These are phyloP conservation scores for Bellardia bayeri DNA, from an alignment of 2,888 invertebrate genomes.

Conservation along the genomic window DNA sequence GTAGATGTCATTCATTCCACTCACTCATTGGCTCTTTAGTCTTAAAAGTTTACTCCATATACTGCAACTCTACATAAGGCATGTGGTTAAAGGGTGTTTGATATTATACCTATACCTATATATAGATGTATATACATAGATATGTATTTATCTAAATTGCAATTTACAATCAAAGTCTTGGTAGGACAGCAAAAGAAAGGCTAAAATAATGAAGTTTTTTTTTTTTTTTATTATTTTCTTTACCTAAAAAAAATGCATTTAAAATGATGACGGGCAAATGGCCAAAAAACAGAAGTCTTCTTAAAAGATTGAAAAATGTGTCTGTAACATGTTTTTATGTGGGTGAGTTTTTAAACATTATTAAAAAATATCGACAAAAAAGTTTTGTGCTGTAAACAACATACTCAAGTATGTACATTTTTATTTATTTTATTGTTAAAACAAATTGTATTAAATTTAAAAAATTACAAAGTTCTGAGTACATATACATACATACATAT, in stretches of 20 bases:
- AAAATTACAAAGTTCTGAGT: neutral
- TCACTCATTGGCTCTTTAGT: neutral
- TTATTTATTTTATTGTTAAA: neutral
- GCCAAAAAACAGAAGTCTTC: slow-evolving; percentile 46
- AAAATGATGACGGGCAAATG: slow-evolving; percentile 60
- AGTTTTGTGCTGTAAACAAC: neutral
- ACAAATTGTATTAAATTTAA: neutral
- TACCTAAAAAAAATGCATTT: slow-evolving; percentile 58
- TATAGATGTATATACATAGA: neutral
- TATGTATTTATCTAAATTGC: slow-evolving; percentile 66
- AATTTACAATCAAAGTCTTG: slow-evolving; percentile 64
- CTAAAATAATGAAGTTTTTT: slow-evolving; percentile 43
- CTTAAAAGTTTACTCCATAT: neutral
- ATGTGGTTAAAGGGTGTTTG: neutral
- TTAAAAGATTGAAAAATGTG: slow-evolving; percentile 55
- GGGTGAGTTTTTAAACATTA: slow-evolving; percentile 39
- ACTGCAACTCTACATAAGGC: neutral
- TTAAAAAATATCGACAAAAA: slow-evolving; percentile 21
- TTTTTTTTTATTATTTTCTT: neutral
- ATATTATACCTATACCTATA: neutral
- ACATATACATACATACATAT: no score
- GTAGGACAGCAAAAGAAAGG: neutral
- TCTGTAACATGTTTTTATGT: slow-evolving; percentile 58
- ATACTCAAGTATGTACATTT: neutral
- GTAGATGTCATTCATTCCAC: slow-evolving; percentile 65